phyloP scores from a whole-genome alignment of 2,888 invertebrate genomes.

The Volucella inflata region DNA sequence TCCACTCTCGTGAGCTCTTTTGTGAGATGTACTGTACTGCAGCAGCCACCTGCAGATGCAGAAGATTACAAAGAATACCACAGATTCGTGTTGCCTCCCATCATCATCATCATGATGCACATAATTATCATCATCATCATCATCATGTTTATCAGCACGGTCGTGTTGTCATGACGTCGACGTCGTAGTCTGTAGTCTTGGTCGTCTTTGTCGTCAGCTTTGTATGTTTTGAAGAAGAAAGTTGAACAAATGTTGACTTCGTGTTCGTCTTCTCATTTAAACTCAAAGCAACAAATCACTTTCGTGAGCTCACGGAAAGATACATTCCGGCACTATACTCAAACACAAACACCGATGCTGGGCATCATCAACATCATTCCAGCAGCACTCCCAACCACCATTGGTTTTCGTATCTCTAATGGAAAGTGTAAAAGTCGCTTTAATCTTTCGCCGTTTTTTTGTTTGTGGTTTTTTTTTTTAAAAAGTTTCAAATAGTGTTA shows the following conservation, averaged over 20 bases:
- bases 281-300: conserved; percentile 53
- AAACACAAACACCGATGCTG: conserved; percentile 2
- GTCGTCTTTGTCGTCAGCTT: conserved; percentile 2
- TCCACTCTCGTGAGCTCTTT: conserved; percentile 47
- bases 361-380: neutral
- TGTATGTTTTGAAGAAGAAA: conserved; percentile 51
- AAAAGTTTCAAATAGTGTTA: neutral
- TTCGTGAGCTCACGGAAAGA: conserved; percentile 19
- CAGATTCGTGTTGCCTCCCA: conserved; percentile 18
- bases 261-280: conserved; percentile 49
- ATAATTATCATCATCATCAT: conserved; percentile 16
- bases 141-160: conserved; percentile 4
- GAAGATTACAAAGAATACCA: conserved; percentile 17
- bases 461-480: neutral
- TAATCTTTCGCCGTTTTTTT: conserved; percentile 26
- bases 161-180: neutral
- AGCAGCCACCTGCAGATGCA: conserved; percentile 27
- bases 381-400: too few species aligned
- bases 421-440: conserved; percentile 61
- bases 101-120: conserved; percentile 9
- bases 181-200: neutral
- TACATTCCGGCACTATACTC: neutral
- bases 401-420: conserved; percentile 21
- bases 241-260: conserved; percentile 57
- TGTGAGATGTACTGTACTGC: conserved; percentile 14